phyloP scores from a whole-genome alignment of 2,113 vertebrate species.

The Panthera leo region DNA sequence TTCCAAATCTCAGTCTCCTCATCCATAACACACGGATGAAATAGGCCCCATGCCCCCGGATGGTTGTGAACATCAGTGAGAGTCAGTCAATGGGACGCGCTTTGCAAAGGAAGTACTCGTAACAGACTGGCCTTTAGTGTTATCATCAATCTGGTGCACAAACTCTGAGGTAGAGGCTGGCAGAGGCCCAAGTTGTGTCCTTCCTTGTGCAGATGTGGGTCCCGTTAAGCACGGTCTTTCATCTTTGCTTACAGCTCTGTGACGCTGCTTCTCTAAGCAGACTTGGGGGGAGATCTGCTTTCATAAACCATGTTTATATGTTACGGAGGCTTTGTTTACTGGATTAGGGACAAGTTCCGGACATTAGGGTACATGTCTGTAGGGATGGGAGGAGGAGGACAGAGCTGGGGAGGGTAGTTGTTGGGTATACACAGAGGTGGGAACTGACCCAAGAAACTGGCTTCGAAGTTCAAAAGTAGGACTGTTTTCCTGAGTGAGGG shows the following conservation, averaged over 20 bases:
- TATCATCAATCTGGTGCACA: fast-evolving
- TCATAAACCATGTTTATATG: constrained; percentile 75
- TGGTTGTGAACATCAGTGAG: fast-evolving
- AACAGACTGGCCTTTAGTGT: fast-evolving
- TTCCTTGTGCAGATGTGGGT: background rate
- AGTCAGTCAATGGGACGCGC: no score
- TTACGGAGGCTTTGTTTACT: constrained; percentile 60
- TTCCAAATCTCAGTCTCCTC: background rate
- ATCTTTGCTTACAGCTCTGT: constrained; percentile 46
- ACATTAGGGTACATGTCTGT: background rate
- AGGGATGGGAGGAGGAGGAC: background rate
- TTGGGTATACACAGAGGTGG: constrained; percentile 5
- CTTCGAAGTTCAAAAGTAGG: constrained; percentile 36
- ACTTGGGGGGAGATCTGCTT: constrained; percentile 53
- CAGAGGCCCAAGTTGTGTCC: background rate
- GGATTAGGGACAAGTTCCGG: constrained; percentile 48
- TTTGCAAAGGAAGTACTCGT: background rate
- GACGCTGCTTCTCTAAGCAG: constrained; percentile 51
- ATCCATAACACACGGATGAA: background rate
- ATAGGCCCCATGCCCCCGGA: background rate
- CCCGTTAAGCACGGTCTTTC: constrained; percentile 38
- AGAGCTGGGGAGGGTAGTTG: background rate
- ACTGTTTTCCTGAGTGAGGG: background rate
- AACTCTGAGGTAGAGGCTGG: background rate
- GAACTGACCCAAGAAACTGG: background rate